Percentiles rank a stretch among this genome's conserved stretches.
Evolutionary conservation across 2,888 invertebrate species (phyloP).

Genomic region (Lycocerus yunnanus): DNA sequence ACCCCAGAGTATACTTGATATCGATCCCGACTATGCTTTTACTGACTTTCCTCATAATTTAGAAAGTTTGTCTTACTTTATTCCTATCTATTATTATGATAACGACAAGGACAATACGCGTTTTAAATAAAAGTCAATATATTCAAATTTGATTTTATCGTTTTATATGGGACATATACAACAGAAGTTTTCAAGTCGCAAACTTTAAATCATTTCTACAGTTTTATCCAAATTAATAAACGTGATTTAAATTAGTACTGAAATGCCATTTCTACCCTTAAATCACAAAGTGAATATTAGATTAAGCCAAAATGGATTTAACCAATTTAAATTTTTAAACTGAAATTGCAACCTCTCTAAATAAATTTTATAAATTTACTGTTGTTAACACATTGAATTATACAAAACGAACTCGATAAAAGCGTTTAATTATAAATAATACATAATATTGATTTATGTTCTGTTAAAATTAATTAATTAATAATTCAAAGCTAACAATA

Average conservation of each 20-base stretch:
- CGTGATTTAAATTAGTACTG: not conserved
- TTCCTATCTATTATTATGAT: constrained; percentile 28
- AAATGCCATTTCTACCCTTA: not conserved
- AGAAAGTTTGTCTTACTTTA: constrained; percentile 33
- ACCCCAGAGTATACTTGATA: constrained; percentile 37
- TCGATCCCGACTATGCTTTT: constrained; percentile 37
- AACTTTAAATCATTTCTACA: not conserved
- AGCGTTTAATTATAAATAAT: not conserved
- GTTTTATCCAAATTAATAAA: not conserved
- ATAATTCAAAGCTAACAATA: constrained; percentile 8
- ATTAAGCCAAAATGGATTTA: not conserved
- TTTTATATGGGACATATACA: not conserved
- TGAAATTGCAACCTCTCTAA: not conserved
- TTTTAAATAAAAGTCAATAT: constrained; percentile 8
- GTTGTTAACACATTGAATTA: not conserved
- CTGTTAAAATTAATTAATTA: constrained; percentile 3
- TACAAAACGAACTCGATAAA: not conserved
- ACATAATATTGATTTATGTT: not conserved
- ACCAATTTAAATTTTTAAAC: not conserved
- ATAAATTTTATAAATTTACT: not conserved
- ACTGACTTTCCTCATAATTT: constrained; percentile 40
- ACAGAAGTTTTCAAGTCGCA: not conserved
- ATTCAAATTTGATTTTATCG: constrained; percentile 2
- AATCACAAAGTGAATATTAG: not conserved
- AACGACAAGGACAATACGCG: constrained; percentile 18